Conservation (phyloP, 2,113 vertebrate genomes). For the Pollachius pollachius region DNA sequence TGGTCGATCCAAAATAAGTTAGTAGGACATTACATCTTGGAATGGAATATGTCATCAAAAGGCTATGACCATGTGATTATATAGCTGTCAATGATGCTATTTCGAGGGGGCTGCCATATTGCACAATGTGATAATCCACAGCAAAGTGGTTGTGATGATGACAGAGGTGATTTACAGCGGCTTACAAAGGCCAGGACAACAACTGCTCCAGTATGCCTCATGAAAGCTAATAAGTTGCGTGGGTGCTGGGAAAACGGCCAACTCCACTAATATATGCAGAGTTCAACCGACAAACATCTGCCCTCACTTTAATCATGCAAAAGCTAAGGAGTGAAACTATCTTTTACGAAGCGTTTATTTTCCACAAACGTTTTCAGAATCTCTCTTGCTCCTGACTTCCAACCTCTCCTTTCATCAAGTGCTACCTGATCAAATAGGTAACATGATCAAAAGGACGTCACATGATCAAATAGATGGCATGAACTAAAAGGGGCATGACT, state of each 20-base stretch:
- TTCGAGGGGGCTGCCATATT: slow-evolving; percentile 24
- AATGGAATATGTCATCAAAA: too few relatives aligned
- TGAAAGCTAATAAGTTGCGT: slow-evolving; percentile 58
- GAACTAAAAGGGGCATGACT: too few relatives aligned
- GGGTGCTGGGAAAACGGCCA: slow-evolving; percentile 38
- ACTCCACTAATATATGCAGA: slow-evolving; percentile 72
- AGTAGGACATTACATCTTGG: too few relatives aligned
- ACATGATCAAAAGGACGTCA: too few relatives aligned
- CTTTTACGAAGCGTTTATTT: slow-evolving; percentile 32
- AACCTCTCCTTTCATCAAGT: too few relatives aligned
- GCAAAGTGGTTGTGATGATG: slow-evolving; percentile 22
- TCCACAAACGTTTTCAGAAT: too few relatives aligned
- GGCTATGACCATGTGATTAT: slow-evolving; percentile 5
- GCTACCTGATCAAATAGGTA: too few relatives aligned
- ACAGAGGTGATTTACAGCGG: slow-evolving; percentile 44
- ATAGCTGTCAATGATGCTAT: slow-evolving; percentile 50
- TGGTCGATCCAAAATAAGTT: too few relatives aligned
- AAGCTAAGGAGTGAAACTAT: slow-evolving; percentile 38
- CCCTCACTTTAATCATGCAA: slow-evolving; percentile 63
- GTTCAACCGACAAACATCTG: slow-evolving; percentile 66
- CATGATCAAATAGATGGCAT: too few relatives aligned
- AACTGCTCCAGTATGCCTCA: slow-evolving; percentile 45
- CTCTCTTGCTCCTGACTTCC: too few relatives aligned
- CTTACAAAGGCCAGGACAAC: slow-evolving; percentile 36
- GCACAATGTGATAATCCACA: slow-evolving; percentile 34